Evolutionary conservation across 2,797 vertebrate genomes (phyloP), one percentile per base, ranked within the genome.

Genomic region (Poecilia picta): DNA sequence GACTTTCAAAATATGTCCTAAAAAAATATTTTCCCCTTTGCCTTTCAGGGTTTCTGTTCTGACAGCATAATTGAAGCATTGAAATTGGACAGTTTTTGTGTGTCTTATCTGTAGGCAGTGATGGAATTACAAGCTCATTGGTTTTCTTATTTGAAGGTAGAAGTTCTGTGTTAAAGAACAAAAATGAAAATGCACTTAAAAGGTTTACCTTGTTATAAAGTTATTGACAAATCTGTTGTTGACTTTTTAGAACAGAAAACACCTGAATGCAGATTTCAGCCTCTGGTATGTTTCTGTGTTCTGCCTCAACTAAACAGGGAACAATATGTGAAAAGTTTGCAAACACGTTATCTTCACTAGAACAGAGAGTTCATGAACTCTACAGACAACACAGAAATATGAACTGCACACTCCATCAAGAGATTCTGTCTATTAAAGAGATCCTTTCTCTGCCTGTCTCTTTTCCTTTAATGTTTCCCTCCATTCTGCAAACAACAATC

Each of bases 401-500:
- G 18, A 88, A 75, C 33, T 64, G 45, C 78, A 85, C 76, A 76
- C 88, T 83, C 89, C 85, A 87, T 73, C 82, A 86, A 84, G 86
- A 83, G 76, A 64, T 36, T 80, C 43, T 76, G 55, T 86, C 80
- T 68, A 83, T 89, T 72, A 90, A 89, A 91, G 89, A 87, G 87
- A 91, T 86, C 88, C 76, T 64, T 2, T 84, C 51, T 73, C 64
- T 12, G 10, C 23, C 47, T 18, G 2, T 76, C 31, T 59, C 76
- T 75, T 79, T 87, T 72, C 57, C 78, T 75, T 80, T 85, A 71
- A 36, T 74, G 79, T 36, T 78, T 80, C 70, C 59, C 36, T 74
- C 79, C 77, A 68, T 51, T 73, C 74, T 18, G 81, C 91, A 93
- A 92, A 93, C 83, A 92, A 82, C 85, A 90, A 93, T 93, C 90